Base-by-base conservation (phyloP, 2,113 vertebrate genomes). In the Verasper variegatus region DNA sequence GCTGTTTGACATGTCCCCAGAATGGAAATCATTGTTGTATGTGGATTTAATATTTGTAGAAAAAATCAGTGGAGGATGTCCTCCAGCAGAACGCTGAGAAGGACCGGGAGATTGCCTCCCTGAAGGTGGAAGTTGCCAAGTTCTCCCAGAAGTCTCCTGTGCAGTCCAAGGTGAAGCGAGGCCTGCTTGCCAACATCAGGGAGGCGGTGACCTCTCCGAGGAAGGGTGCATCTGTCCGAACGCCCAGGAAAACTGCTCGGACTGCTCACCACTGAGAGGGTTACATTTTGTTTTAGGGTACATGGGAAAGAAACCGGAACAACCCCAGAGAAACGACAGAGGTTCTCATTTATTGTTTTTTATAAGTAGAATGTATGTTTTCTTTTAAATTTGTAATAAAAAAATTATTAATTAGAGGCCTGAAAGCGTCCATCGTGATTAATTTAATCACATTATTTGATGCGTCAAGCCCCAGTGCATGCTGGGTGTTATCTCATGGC, bases 111-210 rank as follows among this genome's bases (percentile, higher is more conserved):
- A 88, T 95, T 0, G 69, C 81, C 1, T 86, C 74, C 0, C 85
- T 97, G 1, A 95, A 92, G 65, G 90, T 88, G 27, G 92, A 97
- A 58, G 45, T 54, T 14, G 82, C 88, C 27, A 94, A 90, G 14
- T 61, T 80, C 11, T 69, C 86, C 13, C 3, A 45, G 27, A 91
- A 93, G n/a, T 92, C 93, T 0, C 51, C 85, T 0, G 91, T 92
- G 10, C 87, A 81, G 68, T 65, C 88, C 12, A 96, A 94, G 74
- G 55, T 83, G 5, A 95, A 85, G 71, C 92, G 86, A 63, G 89
- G 95, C 42, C 93, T 97, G 12, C 90, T 97, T 27, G 93, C 95
- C 51, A 96, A 96, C 88, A 87, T 97, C 66, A 96, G 91, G 84
- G 93, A 95, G 21, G 93, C 94, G 0, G 95, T 96, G 66, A 89